Percentiles rank a stretch among this genome's conserved stretches.
Evolutionary conservation across 1,140 invertebrate genomes (phyloP).

Genomic region (Phthorimaea operculella): DNA sequence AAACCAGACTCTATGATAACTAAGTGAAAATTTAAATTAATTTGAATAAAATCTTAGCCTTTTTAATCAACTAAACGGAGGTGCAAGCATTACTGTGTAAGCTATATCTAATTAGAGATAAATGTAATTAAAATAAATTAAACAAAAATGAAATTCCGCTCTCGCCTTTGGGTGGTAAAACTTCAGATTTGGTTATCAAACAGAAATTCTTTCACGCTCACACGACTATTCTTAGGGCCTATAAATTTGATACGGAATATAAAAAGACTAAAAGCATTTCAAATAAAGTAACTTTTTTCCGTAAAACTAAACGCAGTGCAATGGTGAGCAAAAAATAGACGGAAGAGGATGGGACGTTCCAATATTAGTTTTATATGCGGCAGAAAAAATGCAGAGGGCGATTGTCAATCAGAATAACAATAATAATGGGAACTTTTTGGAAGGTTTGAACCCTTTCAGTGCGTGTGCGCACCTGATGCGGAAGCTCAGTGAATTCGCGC

Average conservation of each 20-base stretch:
- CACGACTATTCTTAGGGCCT: constrained; percentile 9
- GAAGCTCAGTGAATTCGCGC: constrained; percentile 47
- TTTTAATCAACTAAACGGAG: constrained; percentile 36
- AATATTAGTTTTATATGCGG: constrained; percentile 67
- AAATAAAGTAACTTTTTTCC: constrained; percentile 51
- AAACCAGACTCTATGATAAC: constrained; percentile 18
- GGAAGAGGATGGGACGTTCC: constrained; percentile 63
- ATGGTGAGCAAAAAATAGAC: constrained; percentile 47
- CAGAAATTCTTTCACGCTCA: constrained; percentile 15
- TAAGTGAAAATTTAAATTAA: constrained; percentile 13
- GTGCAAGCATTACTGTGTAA: constrained; percentile 50
- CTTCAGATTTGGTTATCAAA: constrained; percentile 34
- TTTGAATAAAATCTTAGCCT: constrained; percentile 5
- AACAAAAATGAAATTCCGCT: constrained; percentile 31
- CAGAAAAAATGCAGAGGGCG: constrained; percentile 59
- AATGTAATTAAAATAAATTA: constrained; percentile 41
- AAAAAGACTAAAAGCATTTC: constrained; percentile 41
- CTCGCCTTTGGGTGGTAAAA: constrained; percentile 52
- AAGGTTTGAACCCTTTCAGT: constrained; percentile 57
- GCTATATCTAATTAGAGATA: constrained; percentile 55
- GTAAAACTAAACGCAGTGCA: constrained; percentile 37
- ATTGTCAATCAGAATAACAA: constrained; percentile 62
- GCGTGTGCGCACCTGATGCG: constrained; percentile 52
- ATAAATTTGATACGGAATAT: constrained; percentile 26
- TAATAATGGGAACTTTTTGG: constrained; percentile 59